These are phyloP conservation scores for Erebia aethiops DNA, from an alignment of 2,888 invertebrate species.

Conservation along the genomic window DNA sequence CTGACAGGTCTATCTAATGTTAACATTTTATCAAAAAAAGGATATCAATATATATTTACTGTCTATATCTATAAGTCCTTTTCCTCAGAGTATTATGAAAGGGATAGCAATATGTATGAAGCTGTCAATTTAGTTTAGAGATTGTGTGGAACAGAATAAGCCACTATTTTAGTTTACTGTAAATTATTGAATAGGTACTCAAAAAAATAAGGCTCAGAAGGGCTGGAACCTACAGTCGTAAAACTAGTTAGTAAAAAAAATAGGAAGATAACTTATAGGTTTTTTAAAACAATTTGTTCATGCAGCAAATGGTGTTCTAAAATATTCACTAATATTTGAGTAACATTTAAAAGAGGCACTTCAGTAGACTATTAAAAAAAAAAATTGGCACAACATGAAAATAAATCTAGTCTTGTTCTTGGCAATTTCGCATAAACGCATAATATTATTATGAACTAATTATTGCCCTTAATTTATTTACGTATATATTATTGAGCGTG, in stretches of 20 bases:
- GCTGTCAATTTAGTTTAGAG: no score
- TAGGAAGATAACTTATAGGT: no score
- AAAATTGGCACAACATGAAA: conserved; percentile 11
- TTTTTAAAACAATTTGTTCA: no score
- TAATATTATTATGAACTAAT: not conserved
- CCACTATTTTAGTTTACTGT: no score
- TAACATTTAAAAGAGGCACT: not conserved
- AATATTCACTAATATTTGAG: not conserved
- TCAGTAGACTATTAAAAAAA: not conserved
- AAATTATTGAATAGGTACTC: not conserved
- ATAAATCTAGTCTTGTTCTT: not conserved
- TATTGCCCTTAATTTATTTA: conserved; percentile 2
- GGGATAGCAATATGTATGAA: no score
- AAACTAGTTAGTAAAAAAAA: no score
- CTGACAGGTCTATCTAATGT: not conserved
- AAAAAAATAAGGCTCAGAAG: no score
- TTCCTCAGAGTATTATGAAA: no score
- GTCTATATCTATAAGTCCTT: no score
- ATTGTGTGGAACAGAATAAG: no score
- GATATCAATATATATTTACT: no score
- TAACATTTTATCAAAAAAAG: no score
- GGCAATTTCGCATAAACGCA: not conserved
- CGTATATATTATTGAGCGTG: conserved; percentile 8
- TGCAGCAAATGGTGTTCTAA: not conserved
- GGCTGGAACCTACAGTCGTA: not conserved